phyloP scores from a whole-genome alignment of 1,140 invertebrate genomes.

The Heterodera schachtii region DNA sequence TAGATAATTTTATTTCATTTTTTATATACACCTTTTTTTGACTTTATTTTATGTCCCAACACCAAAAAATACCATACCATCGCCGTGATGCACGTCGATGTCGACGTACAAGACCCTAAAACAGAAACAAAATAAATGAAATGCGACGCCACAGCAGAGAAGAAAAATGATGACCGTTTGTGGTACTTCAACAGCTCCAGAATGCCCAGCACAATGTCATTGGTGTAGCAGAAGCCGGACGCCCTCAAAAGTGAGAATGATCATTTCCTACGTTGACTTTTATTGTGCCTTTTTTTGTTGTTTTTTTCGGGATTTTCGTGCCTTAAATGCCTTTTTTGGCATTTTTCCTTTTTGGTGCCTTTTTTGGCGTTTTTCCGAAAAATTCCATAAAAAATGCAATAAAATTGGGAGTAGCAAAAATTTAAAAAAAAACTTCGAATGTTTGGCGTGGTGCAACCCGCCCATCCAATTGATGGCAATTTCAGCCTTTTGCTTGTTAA shows the following conservation, averaged over 20 bases:
- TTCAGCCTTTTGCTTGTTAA: constrained; percentile 93
- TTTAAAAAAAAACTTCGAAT: constrained; percentile 76
- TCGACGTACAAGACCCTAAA: constrained; percentile 86
- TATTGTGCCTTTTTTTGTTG: no score
- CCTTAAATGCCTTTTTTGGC: no score
- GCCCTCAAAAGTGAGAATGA: constrained; percentile 69
- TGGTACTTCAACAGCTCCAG: constrained; percentile 79
- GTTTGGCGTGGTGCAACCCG: constrained; percentile 96
- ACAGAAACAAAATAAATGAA: constrained; percentile 40
- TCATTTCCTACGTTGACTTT: no score
- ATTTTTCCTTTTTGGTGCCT: no score
- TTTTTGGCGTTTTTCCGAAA: no score
- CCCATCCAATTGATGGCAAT: constrained; percentile 99
- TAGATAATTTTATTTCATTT: no score
- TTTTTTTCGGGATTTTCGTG: no score
- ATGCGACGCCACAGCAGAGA: constrained; percentile 10
- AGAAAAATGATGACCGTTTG: constrained; percentile 52
- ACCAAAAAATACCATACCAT: no score
- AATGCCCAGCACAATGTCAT: constrained; percentile 93
- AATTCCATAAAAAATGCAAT: no score
- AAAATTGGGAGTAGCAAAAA: background rate
- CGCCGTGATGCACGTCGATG: constrained; percentile 86
- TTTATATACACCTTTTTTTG: no score
- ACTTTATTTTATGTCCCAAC: no score
- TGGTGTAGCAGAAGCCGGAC: constrained; percentile 94